Conservation (phyloP, 2,797 vertebrate species). For the Xenentodon cancila region DNA sequence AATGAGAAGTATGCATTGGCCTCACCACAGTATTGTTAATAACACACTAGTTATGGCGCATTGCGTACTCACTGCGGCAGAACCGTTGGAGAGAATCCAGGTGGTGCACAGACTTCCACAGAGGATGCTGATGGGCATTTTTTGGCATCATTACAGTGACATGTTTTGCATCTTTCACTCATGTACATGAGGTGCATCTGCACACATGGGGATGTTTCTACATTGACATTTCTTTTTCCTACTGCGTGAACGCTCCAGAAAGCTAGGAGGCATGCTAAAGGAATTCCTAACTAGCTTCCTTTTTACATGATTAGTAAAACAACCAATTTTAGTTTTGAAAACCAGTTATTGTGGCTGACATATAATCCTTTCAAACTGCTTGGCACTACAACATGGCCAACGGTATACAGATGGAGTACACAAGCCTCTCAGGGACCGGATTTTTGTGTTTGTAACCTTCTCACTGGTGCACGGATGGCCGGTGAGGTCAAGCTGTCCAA, state of each 20-base stretch:
- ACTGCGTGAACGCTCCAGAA: slow-evolving; percentile 27
- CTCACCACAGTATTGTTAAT: slow-evolving; percentile 83
- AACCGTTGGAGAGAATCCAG: slow-evolving; percentile 71
- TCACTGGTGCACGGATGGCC: slow-evolving; percentile 37
- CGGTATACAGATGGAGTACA: slow-evolving; percentile 15
- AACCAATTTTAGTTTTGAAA: slow-evolving; percentile 50
- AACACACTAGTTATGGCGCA: slow-evolving; percentile 74
- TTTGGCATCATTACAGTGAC: slow-evolving; percentile 29
- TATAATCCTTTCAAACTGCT: slow-evolving; percentile 39
- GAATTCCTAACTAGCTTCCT: slow-evolving; percentile 47
- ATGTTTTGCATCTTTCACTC: slow-evolving; percentile 20
- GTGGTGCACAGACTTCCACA: slow-evolving; percentile 61
- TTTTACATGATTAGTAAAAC: slow-evolving; percentile 52
- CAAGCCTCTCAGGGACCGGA: slow-evolving; percentile 23
- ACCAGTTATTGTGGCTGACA: slow-evolving; percentile 39
- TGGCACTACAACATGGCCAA: slow-evolving; percentile 6
- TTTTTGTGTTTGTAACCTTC: slow-evolving; percentile 42
- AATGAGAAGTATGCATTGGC: slow-evolving; percentile 81
- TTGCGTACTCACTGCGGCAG: slow-evolving; percentile 69
- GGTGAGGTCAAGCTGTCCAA: slow-evolving; percentile 64
- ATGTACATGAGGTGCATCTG: slow-evolving; percentile 8
- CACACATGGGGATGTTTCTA: no score
- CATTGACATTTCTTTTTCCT: slow-evolving; percentile 4
- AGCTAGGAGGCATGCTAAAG: slow-evolving; percentile 24
- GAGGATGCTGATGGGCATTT: slow-evolving; percentile 37